Evolutionary conservation across 1,140 invertebrate species (phyloP), one percentile per base, ranked within the genome.

Genomic region (Pectinophora gossypiella): DNA sequence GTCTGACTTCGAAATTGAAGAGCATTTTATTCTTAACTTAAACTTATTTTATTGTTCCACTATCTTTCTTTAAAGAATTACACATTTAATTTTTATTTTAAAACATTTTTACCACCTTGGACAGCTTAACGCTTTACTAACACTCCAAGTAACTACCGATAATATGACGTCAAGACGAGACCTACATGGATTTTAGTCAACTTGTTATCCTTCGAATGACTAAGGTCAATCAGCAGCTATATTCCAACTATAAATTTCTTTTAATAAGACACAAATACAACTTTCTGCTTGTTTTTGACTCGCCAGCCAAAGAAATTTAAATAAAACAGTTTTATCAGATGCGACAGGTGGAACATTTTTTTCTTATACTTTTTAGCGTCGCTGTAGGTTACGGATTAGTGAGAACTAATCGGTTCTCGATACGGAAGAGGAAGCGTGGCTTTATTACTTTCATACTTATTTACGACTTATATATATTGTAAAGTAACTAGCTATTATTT

Each of bases 251-350:
- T 87, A 87, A 87, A 87, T 87, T 85, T 85, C 70, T 81, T 87
- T 87, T 87, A 87, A 87, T 87, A 87, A 87, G 84, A 87, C 84
- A 87, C 84, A 87, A 85, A 82, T 79, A 56, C 68, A 58, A 64
- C 67, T 70, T 76, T 79, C 40, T 83, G 69, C 60, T 85, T 64
- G 71, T 87, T 85, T 85, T 84, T 76, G 72, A 70, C 54, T 75
- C 69, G 67, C 72, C 68, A 75, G 59, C 74, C 59, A 76, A 80
- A 76, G 70, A 84, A 79, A 87, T 87, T 87, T 81, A 85, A 87
- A 87, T 87, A 81, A 86, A 85, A 86, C 71, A 79, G 63, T 82
- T 76, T 79, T 85, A 87, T 87, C 84, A 87, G 81, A 83, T 85
- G 79, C 80, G 84, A 87, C 81, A 87, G 84, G 80, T 87, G 84